Conservation (phyloP, 2,888 invertebrate species). For the Drosophila rubida region DNA sequence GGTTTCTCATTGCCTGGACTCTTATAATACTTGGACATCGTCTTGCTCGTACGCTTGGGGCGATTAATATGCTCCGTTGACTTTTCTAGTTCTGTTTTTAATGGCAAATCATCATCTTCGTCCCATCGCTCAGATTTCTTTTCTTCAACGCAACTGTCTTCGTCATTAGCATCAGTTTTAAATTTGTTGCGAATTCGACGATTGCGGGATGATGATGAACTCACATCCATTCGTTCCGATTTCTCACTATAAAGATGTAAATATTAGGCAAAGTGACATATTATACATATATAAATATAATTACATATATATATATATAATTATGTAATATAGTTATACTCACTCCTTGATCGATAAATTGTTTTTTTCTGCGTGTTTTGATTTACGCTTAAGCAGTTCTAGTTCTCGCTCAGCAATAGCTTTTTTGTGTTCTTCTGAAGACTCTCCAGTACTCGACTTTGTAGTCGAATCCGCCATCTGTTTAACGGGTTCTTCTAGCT, state of each 20-base stretch:
- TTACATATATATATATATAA: not conserved
- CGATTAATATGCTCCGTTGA: conserved; percentile 52
- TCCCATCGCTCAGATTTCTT: conserved; percentile 57
- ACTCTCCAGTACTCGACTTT: conserved; percentile 64
- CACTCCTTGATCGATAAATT: conserved; percentile 55
- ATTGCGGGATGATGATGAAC: conserved; percentile 69
- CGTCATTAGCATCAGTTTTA: conserved; percentile 51
- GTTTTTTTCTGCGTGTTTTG: conserved; percentile 42
- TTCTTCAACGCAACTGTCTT: conserved; percentile 58
- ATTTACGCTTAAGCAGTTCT: conserved; percentile 69
- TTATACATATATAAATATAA: too few species aligned
- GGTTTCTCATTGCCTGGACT: conserved; percentile 63
- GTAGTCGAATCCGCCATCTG: conserved; percentile 82
- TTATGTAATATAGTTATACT: conserved; percentile 19
- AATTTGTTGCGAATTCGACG: conserved; percentile 67
- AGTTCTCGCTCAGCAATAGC: conserved; percentile 68
- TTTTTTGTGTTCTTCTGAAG: conserved; percentile 70
- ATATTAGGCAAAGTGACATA: too few species aligned
- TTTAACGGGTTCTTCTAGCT: conserved; percentile 74
- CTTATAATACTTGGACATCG: conserved; percentile 83
- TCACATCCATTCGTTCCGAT: conserved; percentile 67
- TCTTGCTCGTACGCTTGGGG: conserved; percentile 82
- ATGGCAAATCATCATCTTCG: conserved; percentile 71
- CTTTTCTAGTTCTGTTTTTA: conserved; percentile 64
- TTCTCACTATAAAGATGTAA: conserved; percentile 53